Evolutionary conservation across 2,888 invertebrate species (phyloP).

Genomic region (Linnaemya vulpina): DNA sequence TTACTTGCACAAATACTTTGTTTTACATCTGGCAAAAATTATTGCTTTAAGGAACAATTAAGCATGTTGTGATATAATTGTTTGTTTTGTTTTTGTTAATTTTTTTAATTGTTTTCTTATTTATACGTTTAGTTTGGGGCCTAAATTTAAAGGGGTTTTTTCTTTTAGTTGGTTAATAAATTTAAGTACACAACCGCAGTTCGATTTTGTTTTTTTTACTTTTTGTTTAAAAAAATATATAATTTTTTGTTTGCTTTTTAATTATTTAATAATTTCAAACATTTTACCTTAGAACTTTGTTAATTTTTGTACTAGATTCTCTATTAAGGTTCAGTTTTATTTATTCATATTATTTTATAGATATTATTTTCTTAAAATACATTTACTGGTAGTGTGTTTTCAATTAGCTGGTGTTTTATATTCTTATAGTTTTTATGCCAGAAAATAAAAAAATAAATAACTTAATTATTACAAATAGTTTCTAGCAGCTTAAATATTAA

Average conservation of each 20-base stretch:
- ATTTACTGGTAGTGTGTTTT: conserved; percentile 67
- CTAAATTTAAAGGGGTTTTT: background rate
- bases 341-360: background rate
- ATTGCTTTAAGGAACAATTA: conserved; percentile 80
- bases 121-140: background rate
- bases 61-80: conserved; percentile 80
- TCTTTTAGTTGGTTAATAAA: conserved; percentile 6
- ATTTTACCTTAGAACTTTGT: conserved; percentile 41
- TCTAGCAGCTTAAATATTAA: conserved; percentile 2
- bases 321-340: conserved; percentile 51
- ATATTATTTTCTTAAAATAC: conserved; percentile 50
- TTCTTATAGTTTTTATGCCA: conserved; percentile 28
- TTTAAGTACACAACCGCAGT: conserved; percentile 81
- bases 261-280: conserved; percentile 19
- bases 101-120: conserved; percentile 59
- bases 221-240: conserved; percentile 49
- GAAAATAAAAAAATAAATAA: no score
- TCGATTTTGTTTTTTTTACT: conserved; percentile 70
- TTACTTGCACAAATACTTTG: background rate
- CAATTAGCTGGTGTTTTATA: conserved; percentile 65
- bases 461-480: conserved; percentile 18
- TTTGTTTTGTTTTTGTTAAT: no score
- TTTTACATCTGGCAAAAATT: conserved; percentile 27
- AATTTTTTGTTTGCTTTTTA: background rate
- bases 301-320: conserved; percentile 62